These are phyloP conservation scores for Lagria hirta DNA, from an alignment of 2,888 invertebrate genomes.

Conservation along the genomic window DNA sequence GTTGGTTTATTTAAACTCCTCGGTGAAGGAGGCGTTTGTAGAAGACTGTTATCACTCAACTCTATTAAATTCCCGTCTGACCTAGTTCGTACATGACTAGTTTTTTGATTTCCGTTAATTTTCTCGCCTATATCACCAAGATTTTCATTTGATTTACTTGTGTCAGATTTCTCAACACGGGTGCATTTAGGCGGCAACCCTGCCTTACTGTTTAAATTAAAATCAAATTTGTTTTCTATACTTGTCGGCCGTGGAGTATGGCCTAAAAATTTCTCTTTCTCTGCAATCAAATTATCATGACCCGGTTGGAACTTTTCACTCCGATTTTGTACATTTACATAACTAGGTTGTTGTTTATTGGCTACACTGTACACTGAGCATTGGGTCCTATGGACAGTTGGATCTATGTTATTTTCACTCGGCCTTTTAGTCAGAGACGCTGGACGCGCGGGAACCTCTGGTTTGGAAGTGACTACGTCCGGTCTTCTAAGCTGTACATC, in stretches of 20 bases:
- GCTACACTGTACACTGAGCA: constrained; percentile 64
- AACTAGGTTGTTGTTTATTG: constrained; percentile 73
- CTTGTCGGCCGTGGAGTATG: constrained; percentile 37
- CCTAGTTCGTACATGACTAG: constrained; percentile 52
- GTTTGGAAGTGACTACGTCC: constrained; percentile 61
- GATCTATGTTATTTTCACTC: constrained; percentile 47
- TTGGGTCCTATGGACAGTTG: constrained; percentile 65
- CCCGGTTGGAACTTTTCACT: constrained; percentile 45
- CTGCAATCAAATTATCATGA: constrained; percentile 51
- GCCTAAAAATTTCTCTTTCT: constrained; percentile 51
- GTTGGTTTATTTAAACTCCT: constrained; percentile 51
- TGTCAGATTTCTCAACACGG: constrained; percentile 25
- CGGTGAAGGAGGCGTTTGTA: constrained; percentile 45
- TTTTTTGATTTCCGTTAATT: constrained; percentile 44
- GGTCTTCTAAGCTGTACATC: constrained; percentile 59
- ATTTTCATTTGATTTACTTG: constrained; percentile 33
- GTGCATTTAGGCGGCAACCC: constrained; percentile 29
- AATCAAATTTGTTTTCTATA: constrained; percentile 43
- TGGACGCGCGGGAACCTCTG: constrained; percentile 80
- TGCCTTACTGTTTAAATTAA: constrained; percentile 36
- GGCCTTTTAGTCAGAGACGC: constrained; percentile 59
- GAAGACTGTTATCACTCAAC: constrained; percentile 30
- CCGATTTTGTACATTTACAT: constrained; percentile 43
- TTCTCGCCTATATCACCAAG: constrained; percentile 35
- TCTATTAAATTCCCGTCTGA: constrained; percentile 54